Evolutionary conservation across 2,888 invertebrate genomes (phyloP), one percentile per base, ranked within the genome.

Genomic region (Ochropacha duplaris): DNA sequence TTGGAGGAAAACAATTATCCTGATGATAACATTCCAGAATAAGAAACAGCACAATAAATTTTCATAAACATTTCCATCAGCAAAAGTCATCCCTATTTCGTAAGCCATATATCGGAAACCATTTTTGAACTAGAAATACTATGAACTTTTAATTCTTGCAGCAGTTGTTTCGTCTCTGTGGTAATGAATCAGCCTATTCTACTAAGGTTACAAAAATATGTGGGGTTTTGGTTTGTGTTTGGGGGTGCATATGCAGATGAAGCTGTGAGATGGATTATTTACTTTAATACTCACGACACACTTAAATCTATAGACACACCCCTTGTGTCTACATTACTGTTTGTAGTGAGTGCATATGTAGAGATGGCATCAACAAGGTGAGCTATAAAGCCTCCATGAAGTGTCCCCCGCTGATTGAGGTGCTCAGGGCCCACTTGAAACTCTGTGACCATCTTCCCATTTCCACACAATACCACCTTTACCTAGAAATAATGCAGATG

Each of bases 381-480:
- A 3, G 97, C 96, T 4, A 96, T 96, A 72, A 97, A 95, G 6
- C 98, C 98, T 2, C 98, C 98, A 79, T 98, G 98, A 4, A 98
- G 83, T 0, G 95, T 94, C 0, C 97, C 97, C 34, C 92, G 82
- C 14, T 92, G 86, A 85, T 98, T 98, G 1, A 96, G 87, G 78
- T 97, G 96, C 66, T 96, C 96, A 4, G 95, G 90, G 0, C 90
- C 93, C 0, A 98, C 95, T 69, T 94, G 94, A 76, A 98, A 94
- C 83, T 97, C 96, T 19, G 96, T 97, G 28, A 93, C 82, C 81
- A 97, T 95, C 54, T 92, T 93, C 0, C 98, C 98, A 69, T 95
- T 90, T n/a, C 94, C 95, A 58, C 95, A 95, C 26, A 79, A 71
- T 49, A 88, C 72, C 6, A 92, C 84, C 65, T 86, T 87, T 8